These are phyloP conservation scores for Periplaneta americana DNA, from an alignment of 1,140 invertebrate species.

Conservation along the genomic window DNA sequence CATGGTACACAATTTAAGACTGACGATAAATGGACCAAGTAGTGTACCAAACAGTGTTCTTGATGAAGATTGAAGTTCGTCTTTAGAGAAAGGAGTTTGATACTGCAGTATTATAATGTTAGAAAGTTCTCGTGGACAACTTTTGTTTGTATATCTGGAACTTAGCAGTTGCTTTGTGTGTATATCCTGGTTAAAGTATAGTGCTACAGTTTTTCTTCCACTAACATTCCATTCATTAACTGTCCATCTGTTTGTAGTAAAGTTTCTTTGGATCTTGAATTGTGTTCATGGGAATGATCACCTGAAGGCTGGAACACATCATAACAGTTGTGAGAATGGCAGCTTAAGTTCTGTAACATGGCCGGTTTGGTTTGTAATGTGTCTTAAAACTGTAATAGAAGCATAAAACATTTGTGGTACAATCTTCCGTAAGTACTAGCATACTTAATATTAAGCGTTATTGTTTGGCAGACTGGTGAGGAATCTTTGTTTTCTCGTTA, in stretches of 20 bases:
- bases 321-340: not conserved
- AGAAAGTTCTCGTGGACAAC: not conserved
- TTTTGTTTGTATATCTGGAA: not conserved
- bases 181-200: not conserved
- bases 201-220: not conserved
- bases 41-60: too few species aligned
- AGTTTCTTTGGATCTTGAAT: not conserved
- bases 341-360: not conserved
- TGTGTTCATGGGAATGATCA: not conserved
- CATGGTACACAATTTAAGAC: not conserved
- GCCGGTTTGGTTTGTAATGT: not conserved
- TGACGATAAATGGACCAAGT: not conserved
- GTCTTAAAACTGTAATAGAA: not conserved
- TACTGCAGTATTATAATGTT: not conserved
- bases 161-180: not conserved
- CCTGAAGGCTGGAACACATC: not conserved
- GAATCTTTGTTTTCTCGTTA: too few species aligned
- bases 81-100: not conserved
- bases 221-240: not conserved
- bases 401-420: not conserved
- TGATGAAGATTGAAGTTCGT: not conserved
- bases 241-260: not conserved
- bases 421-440: not conserved
- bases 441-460: not conserved
- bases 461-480: not conserved